A percentile compares a stretch with the other conserved stretches of the same genome.
Evolutionary conservation across 2,113 vertebrate species (phyloP).

Genomic region (Antidorcas marsupialis): DNA sequence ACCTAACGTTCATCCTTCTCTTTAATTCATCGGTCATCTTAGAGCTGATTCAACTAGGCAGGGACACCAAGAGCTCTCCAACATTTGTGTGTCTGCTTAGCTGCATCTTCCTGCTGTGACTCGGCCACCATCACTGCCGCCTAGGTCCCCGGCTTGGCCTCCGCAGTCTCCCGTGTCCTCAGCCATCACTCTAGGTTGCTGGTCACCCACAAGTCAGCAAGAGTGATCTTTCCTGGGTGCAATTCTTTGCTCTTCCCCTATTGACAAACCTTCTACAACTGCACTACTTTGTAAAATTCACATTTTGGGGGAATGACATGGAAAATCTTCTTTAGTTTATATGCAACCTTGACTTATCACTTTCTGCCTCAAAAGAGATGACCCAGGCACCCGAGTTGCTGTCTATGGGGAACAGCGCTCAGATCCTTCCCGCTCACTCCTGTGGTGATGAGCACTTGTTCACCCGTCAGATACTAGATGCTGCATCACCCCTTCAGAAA

Average conservation of each 20-base stretch:
- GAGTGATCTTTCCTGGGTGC: background rate
- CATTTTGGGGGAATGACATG: background rate
- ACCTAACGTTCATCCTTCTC: background rate
- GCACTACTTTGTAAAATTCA: background rate
- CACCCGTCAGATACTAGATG: rapidly evolving
- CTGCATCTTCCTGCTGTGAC: background rate
- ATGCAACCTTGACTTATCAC: background rate
- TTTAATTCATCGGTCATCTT: background rate
- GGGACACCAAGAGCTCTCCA: background rate
- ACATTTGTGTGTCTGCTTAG: background rate
- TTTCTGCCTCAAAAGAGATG: background rate
- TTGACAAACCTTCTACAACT: background rate
- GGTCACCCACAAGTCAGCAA: rapidly evolving
- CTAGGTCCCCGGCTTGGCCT: rapidly evolving
- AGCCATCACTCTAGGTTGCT: background rate
- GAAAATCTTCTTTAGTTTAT: background rate
- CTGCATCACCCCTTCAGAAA: background rate
- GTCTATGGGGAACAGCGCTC: background rate
- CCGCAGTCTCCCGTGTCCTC: rapidly evolving
- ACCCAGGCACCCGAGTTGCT: background rate
- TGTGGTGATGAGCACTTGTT: background rate
- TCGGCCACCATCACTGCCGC: rapidly evolving
- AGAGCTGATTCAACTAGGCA: background rate
- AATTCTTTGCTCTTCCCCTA: background rate
- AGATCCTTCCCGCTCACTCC: background rate